Evolutionary conservation across 2,797 vertebrate genomes (phyloP).

Genomic region (Channallabes apus): DNA sequence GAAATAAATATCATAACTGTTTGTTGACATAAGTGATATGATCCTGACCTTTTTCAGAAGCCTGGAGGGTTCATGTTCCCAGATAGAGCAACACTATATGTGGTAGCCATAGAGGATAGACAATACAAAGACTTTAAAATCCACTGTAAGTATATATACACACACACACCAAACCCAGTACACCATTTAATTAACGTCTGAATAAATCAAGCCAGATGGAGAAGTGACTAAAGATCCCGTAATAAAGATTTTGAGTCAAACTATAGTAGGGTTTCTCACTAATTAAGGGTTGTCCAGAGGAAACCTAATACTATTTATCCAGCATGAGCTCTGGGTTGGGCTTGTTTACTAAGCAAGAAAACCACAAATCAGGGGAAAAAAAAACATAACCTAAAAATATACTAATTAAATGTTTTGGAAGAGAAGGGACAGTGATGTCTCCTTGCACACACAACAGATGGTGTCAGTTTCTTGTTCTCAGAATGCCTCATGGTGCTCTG

Average conservation of each 20-base stretch:
- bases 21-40: constrained; percentile 38
- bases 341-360: neutral
- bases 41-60: constrained; percentile 84
- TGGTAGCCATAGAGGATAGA: constrained; percentile 95
- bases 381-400: neutral
- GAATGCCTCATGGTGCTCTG: constrained; percentile 8
- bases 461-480: constrained; percentile 20
- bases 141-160: constrained; percentile 84
- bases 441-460: constrained; percentile 19
- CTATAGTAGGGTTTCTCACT: neutral
- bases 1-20: constrained; percentile 7
- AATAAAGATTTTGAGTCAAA: neutral
- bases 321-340: neutral
- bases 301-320: constrained; percentile 7
- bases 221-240: neutral
- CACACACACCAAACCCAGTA: neutral
- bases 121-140: constrained; percentile 99
- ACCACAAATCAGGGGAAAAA: neutral
- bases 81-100: constrained; percentile 92
- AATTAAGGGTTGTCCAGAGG: neutral
- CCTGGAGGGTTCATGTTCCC: constrained; percentile 98
- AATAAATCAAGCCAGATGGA: constrained; percentile 28
- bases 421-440: neutral
- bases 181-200: neutral
- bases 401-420: neutral